Percentiles rank a stretch among this genome's conserved stretches.
phyloP scores from a whole-genome alignment of 2,113 vertebrate species.

The Chaetura pelagica region DNA sequence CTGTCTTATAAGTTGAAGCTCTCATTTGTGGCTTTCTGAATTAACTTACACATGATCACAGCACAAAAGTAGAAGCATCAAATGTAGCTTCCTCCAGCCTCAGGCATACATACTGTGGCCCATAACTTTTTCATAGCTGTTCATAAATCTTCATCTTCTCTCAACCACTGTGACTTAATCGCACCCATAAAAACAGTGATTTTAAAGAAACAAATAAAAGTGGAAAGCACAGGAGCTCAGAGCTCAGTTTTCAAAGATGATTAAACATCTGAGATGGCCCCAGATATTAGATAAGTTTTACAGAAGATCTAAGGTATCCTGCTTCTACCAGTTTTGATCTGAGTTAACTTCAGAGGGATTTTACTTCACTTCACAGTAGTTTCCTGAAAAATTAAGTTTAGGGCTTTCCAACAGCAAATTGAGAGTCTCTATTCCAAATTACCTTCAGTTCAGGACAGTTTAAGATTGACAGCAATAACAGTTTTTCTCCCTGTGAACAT shows the following conservation, averaged over 20 bases:
- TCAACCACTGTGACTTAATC: not conserved
- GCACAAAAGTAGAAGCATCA: not conserved
- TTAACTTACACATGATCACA: not conserved
- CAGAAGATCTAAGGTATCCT: not conserved
- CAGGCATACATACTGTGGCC: not conserved
- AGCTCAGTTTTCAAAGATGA: slow-evolving; percentile 27
- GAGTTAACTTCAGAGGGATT: not conserved
- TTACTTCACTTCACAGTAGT: not conserved
- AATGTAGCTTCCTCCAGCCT: not conserved
- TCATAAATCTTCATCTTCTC: slow-evolving; percentile 20
- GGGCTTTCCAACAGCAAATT: not conserved
- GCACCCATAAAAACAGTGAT: slow-evolving; percentile 12
- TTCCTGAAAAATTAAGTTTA: not conserved
- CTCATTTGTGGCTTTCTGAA: not conserved
- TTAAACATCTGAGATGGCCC: not conserved
- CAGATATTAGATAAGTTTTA: slow-evolving; percentile 6
- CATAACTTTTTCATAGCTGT: slow-evolving; percentile 38
- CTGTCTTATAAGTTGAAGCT: not conserved
- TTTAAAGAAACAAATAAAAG: slow-evolving; percentile 55
- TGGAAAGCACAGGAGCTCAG: not conserved
- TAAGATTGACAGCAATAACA: not conserved
- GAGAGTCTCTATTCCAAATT: not conserved
- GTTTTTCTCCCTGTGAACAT: not conserved
- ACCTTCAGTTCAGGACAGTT: not conserved
- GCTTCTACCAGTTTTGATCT: not conserved